Percentiles rank a stretch among this genome's conserved stretches.
phyloP scores from a whole-genome alignment of 2,888 invertebrate species.

The Campoletis raptor region DNA sequence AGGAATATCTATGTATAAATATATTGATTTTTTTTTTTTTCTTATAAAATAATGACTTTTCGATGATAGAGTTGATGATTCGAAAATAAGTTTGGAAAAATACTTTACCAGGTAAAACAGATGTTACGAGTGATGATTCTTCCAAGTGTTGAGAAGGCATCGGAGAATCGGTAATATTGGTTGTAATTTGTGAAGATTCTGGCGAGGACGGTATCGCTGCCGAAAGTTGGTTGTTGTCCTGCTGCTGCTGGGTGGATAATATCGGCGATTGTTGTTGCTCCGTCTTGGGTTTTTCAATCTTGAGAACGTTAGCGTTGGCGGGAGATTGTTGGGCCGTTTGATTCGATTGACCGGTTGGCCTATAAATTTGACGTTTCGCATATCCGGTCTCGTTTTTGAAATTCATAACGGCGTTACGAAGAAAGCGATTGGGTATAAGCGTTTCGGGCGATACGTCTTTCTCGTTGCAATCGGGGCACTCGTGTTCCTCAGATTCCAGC shows the following conservation, averaged over 20 bases:
- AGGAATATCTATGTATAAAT: too few relatives aligned
- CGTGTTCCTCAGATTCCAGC: conserved; percentile 96
- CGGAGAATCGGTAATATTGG: conserved; percentile 21
- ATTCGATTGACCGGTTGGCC: conserved; percentile 65
- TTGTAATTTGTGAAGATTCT: conserved; percentile 27
- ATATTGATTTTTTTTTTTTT: not conserved
- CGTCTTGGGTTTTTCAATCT: conserved; percentile 63
- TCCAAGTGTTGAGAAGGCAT: conserved; percentile 34
- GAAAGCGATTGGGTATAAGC: conserved; percentile 96
- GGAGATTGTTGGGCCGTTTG: conserved; percentile 33
- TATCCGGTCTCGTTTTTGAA: conserved; percentile 97
- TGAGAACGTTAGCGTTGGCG: conserved; percentile 24
- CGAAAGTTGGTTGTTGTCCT: conserved; percentile 43
- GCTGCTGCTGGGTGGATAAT: not conserved
- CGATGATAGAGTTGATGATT: not conserved
- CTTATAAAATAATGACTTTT: not conserved
- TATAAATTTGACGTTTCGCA: conserved; percentile 86
- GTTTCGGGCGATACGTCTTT: conserved; percentile 97
- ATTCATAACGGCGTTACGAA: conserved; percentile 94
- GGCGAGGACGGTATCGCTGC: not conserved
- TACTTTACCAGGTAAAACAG: conserved; percentile 59
- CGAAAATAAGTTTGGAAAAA: not conserved
- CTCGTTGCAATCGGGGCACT: conserved; percentile 97
- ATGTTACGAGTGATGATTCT: conserved; percentile 41
- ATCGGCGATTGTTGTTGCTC: conserved; percentile 38